Evolutionary conservation across 2,113 vertebrate genomes (phyloP).

Genomic region (Lanius collurio): DNA sequence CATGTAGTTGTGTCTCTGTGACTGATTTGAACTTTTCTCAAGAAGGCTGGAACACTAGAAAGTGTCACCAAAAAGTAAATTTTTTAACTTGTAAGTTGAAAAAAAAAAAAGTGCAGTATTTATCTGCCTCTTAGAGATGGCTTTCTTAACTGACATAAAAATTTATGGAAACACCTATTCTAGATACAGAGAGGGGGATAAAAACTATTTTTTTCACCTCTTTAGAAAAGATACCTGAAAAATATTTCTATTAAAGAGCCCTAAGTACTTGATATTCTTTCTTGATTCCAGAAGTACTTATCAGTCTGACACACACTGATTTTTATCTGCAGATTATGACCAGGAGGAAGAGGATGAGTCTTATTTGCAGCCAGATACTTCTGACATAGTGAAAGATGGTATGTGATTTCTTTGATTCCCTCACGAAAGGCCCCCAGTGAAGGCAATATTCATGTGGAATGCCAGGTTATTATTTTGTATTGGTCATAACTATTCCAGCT

Average conservation of each 20-base stretch:
- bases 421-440: not conserved
- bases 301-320: not conserved
- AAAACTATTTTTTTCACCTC: not conserved
- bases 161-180: not conserved
- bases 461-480: not conserved
- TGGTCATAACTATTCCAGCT: not conserved
- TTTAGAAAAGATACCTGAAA: not conserved
- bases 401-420: not conserved
- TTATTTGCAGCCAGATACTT: conserved; percentile 83
- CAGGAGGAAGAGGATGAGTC: conserved; percentile 88
- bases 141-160: not conserved
- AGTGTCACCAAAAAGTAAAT: not conserved
- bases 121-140: not conserved
- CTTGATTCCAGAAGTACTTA: not conserved
- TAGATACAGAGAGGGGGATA: not conserved
- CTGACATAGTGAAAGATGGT: conserved; percentile 66
- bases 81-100: not conserved
- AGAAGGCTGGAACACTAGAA: not conserved
- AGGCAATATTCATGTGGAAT: not conserved
- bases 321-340: conserved; percentile 78
- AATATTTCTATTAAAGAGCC: not conserved
- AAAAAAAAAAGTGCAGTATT: not conserved
- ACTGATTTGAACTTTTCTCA: not conserved
- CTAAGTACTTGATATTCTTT: not conserved
- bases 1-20: not conserved